Percentiles rank a stretch among this genome's conserved stretches.
These are phyloP conservation scores for Dasysyrphus albostriatus DNA, from an alignment of 2,888 invertebrate species.

Conservation along the genomic window DNA sequence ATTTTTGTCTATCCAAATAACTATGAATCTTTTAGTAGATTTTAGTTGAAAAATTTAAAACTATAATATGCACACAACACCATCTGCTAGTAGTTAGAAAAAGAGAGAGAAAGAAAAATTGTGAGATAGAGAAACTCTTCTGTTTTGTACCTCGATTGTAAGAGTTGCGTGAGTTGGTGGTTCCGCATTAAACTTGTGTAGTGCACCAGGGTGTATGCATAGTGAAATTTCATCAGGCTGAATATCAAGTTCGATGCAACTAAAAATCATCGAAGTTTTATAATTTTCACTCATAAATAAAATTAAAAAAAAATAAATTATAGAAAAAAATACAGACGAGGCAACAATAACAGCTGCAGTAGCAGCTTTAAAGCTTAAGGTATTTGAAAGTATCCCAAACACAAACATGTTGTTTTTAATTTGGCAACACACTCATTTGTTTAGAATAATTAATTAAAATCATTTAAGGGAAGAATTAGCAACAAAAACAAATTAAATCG, in stretches of 20 bases:
- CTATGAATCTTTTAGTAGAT: slow-evolving; percentile 52
- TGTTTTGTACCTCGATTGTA: slow-evolving; percentile 86
- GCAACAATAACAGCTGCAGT: slow-evolving; percentile 20
- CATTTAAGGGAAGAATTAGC: slow-evolving; percentile 57
- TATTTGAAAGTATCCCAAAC: background rate
- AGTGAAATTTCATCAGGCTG: slow-evolving; percentile 89
- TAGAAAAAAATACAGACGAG: slow-evolving; percentile 14
- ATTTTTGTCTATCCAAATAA: background rate
- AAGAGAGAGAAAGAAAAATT: slow-evolving; percentile 11
- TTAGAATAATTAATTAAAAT: slow-evolving; percentile 70
- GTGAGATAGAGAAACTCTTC: slow-evolving; percentile 32
- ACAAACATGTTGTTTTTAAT: slow-evolving; percentile 39
- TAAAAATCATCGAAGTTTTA: slow-evolving; percentile 82
- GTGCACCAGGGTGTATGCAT: slow-evolving; percentile 88
- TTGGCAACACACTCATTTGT: slow-evolving; percentile 64
- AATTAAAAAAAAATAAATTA: slow-evolving; percentile 30
- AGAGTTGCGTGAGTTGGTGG: slow-evolving; percentile 88
- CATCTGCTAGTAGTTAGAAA: slow-evolving; percentile 41
- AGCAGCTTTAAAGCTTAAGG: slow-evolving; percentile 12
- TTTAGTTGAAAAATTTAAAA: slow-evolving; percentile 42
- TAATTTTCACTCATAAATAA: slow-evolving; percentile 57
- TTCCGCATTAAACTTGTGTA: slow-evolving; percentile 87
- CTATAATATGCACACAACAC: slow-evolving; percentile 49
- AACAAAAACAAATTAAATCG: slow-evolving; percentile 58
- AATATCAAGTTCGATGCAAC: slow-evolving; percentile 89